phyloP scores from a whole-genome alignment of 2,797 vertebrate species.

The Tinamus major region DNA sequence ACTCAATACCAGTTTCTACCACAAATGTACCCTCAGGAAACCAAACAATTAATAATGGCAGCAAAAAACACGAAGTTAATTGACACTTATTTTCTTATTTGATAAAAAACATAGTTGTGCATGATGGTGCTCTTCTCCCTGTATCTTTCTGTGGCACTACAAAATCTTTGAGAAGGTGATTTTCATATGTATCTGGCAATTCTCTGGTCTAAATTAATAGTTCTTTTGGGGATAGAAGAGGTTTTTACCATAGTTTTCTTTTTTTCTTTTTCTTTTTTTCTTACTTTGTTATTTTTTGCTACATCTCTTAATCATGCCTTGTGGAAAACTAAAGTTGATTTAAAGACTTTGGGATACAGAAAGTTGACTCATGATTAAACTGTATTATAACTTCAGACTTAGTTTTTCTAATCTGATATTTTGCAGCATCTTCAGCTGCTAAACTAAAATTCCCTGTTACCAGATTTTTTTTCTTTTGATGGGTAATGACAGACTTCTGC shows the following conservation, averaged over 20 bases:
- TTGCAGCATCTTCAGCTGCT: not conserved
- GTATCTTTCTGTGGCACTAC: not conserved
- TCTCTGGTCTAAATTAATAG: not conserved
- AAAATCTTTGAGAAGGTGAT: slow-evolving; percentile 10
- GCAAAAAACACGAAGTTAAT: slow-evolving; percentile 53
- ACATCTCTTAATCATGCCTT: not conserved
- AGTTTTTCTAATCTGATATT: not conserved
- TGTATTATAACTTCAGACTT: not conserved
- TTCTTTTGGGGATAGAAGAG: not conserved
- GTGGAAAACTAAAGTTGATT: not conserved
- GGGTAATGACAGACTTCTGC: not conserved
- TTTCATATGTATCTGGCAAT: not conserved
- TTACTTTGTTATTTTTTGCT: not conserved
- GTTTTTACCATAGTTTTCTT: not conserved
- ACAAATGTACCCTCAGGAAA: slow-evolving; percentile 6
- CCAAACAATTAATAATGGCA: slow-evolving; percentile 47
- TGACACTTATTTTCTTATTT: slow-evolving; percentile 56
- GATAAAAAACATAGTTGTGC: not conserved
- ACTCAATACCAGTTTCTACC: slow-evolving; percentile 50
- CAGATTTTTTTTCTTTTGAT: not conserved
- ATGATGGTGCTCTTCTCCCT: slow-evolving; percentile 21
- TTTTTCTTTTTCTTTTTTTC: not conserved
- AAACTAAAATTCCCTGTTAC: not conserved
- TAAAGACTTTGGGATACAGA: not conserved
- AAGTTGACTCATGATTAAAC: not conserved